A percentile compares a stretch with the other conserved stretches of the same genome.
Evolutionary conservation across 2,113 vertebrate species (phyloP).

Genomic region (Chloebia gouldiae): DNA sequence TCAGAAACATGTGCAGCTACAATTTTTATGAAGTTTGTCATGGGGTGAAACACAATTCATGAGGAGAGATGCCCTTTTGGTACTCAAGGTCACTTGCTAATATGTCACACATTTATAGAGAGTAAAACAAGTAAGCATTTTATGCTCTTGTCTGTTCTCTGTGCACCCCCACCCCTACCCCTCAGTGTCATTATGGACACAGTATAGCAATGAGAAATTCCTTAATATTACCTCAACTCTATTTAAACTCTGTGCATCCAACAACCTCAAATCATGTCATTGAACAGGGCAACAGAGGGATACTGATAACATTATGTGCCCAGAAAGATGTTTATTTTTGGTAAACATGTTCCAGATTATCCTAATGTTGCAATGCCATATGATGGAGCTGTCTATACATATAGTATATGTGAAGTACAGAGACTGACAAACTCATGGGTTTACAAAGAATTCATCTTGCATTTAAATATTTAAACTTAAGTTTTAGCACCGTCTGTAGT

Average conservation of each 20-base stretch:
- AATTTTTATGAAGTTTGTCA: neutral
- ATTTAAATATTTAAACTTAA: neutral
- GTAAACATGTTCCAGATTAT: neutral
- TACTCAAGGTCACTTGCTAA: neutral
- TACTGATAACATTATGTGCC: neutral
- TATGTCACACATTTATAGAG: neutral
- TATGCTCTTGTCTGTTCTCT: neutral
- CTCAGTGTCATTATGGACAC: neutral
- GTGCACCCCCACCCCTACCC: neutral
- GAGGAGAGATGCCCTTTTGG: neutral
- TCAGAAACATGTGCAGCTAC: neutral
- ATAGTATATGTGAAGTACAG: neutral
- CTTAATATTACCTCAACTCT: neutral
- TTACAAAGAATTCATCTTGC: neutral
- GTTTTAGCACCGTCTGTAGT: neutral
- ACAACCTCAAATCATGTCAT: neutral
- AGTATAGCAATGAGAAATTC: neutral
- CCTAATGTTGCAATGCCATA: conserved; percentile 7
- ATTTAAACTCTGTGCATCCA: neutral
- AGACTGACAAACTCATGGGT: neutral
- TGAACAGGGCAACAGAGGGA: neutral
- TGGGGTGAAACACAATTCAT: neutral
- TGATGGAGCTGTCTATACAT: neutral
- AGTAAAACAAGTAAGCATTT: neutral
- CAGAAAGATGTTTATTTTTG: neutral